A percentile compares a stretch with the other conserved stretches of the same genome.
Evolutionary conservation across 2,797 vertebrate genomes (phyloP).

Genomic region (Streptopelia turtur): DNA sequence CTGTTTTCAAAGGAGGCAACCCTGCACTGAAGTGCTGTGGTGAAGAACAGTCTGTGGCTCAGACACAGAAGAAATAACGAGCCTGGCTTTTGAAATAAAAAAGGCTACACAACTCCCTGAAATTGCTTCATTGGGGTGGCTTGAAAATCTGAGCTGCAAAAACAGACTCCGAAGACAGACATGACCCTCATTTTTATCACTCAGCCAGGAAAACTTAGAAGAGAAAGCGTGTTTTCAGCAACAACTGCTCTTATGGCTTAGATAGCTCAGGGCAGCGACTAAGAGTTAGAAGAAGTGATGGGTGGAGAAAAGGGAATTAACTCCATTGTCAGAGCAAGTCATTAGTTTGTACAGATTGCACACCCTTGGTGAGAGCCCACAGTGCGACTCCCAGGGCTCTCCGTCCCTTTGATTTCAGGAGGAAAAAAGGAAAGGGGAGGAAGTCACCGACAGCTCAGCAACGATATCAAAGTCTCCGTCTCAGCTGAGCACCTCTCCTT

Average conservation of each 20-base stretch:
- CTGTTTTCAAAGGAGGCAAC: neutral
- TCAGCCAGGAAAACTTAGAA: neutral
- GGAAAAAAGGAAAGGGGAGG: neutral
- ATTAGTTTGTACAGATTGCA: neutral
- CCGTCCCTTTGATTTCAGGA: neutral
- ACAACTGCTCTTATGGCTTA: neutral
- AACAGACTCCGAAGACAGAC: neutral
- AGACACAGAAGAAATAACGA: conserved; percentile 29
- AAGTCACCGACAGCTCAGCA: neutral
- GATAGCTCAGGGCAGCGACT: neutral
- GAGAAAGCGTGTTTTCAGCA: neutral
- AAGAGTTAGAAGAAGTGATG: neutral
- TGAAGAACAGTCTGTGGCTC: conserved; percentile 4
- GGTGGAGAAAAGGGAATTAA: neutral
- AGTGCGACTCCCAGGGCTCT: rapidly evolving
- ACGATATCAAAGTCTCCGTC: rapidly evolving
- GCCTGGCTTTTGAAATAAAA: neutral
- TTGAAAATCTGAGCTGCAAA: neutral
- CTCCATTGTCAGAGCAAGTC: neutral
- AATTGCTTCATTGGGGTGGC: neutral
- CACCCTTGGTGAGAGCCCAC: neutral
- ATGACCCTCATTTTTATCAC: neutral
- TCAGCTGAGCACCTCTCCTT: neutral
- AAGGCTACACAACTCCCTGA: neutral
- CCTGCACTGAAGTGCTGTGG: neutral